Evolutionary conservation across 1,140 invertebrate genomes (phyloP).

Genomic region (Pararge aegeria): DNA sequence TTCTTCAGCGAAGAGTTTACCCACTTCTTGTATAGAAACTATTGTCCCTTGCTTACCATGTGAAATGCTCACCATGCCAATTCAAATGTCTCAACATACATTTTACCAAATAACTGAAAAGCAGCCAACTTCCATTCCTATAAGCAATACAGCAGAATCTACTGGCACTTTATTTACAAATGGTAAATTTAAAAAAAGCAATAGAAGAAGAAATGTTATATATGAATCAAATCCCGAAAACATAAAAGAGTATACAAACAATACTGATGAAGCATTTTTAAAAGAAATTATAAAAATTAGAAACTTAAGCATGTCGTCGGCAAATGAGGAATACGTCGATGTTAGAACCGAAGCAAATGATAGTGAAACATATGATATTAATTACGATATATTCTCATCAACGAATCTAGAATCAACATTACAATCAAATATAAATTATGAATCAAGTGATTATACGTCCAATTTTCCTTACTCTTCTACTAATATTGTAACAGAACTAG

Average conservation of each 20-base stretch:
- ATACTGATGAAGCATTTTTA: conserved; percentile 10
- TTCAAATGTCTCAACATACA: background rate
- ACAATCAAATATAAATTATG: conserved; percentile 6
- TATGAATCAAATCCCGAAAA: conserved; percentile 6
- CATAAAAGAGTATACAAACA: conserved; percentile 3
- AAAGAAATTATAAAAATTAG: conserved; percentile 45
- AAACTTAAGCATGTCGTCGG: conserved; percentile 31
- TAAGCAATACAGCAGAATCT: background rate
- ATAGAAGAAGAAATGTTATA: conserved; percentile 8
- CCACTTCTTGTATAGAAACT: conserved; percentile 46
- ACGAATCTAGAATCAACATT: conserved; percentile 1
- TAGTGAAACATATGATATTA: conserved; percentile 27
- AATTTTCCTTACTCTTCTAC: conserved; percentile 1
- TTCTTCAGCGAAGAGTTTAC: conserved; percentile 34
- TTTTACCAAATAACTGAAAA: background rate
- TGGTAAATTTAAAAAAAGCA: background rate
- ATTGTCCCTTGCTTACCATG: conserved; percentile 52
- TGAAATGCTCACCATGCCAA: conserved; percentile 37
- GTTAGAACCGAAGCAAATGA: conserved; percentile 37
- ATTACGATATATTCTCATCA: conserved; percentile 23
- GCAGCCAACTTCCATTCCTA: background rate
- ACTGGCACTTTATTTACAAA: background rate
- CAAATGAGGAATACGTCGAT: conserved; percentile 14
- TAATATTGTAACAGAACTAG: background rate
- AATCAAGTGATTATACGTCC: conserved; percentile 7